A percentile compares a stretch with the other conserved stretches of the same genome.
Conservation (phyloP, 2,113 vertebrate species). For the Anguilla japonica region DNA sequence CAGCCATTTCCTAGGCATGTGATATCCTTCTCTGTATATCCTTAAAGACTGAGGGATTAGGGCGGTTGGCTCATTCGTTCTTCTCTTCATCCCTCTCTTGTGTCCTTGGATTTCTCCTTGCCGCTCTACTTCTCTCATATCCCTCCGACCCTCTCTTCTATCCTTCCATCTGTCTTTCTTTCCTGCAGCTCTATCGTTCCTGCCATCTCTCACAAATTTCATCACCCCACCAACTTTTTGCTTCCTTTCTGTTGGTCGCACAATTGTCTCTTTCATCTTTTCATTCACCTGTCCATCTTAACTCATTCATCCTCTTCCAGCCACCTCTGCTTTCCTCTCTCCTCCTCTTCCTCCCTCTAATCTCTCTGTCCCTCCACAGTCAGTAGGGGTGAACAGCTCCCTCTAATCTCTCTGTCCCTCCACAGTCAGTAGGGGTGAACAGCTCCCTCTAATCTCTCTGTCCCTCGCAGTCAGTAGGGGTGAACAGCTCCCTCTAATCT, state of each 20-base stretch:
- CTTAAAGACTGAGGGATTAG: not conserved
- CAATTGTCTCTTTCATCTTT: not conserved
- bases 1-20: not conserved
- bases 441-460: not conserved
- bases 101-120: conserved; percentile 30
- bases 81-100: conserved; percentile 46
- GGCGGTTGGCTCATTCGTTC: not conserved
- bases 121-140: not conserved
- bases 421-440: too few species aligned
- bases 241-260: not conserved
- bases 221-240: not conserved
- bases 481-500: not conserved
- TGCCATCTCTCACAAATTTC: not conserved
- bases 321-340: not conserved
- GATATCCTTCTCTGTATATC: not conserved
- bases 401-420: conserved; percentile 2
- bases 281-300: not conserved
- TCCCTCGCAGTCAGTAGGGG: not conserved
- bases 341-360: not conserved
- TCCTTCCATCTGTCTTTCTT: not conserved
- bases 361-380: conserved; percentile 7
- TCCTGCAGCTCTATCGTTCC: not conserved
- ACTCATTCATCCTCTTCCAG: conserved; percentile 12
- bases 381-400: not conserved
- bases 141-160: not conserved